phyloP scores from a whole-genome alignment of 2,888 invertebrate genomes.

The Melolontha melolontha region DNA sequence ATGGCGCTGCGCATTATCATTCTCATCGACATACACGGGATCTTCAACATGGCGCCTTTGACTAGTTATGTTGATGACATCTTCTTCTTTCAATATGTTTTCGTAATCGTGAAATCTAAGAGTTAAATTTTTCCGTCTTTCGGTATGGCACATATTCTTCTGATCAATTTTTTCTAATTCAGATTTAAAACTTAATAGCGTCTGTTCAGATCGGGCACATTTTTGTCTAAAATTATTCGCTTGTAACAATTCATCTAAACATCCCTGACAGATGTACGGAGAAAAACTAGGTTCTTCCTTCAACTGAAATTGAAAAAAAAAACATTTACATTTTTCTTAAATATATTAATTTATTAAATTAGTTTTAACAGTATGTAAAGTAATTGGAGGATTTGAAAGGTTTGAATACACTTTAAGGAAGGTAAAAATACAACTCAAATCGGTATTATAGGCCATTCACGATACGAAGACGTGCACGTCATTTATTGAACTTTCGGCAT shows the following conservation, averaged over 20 bases:
- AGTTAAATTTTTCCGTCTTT: neutral
- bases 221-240: conserved; percentile 26
- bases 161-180: conserved; percentile 28
- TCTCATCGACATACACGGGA: neutral
- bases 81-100: conserved; percentile 14
- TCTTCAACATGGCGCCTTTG: neutral
- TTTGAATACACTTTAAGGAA: no score
- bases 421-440: no score
- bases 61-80: conserved; percentile 12
- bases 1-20: neutral
- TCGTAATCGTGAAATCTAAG: conserved; percentile 39
- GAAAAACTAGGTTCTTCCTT: conserved; percentile 22
- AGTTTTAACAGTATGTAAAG: no score
- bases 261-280: conserved; percentile 34
- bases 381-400: no score
- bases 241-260: conserved; percentile 33
- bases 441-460: no score
- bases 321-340: no score
- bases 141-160: neutral
- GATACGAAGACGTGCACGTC: no score
- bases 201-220: conserved; percentile 23
- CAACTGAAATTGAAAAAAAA: conserved; percentile 18
- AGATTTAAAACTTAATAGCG: conserved; percentile 17
- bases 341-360: no score
- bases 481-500: no score